Evolutionary conservation across 2,888 invertebrate species (phyloP).

Genomic region (Xestoiulus laeticollis): DNA sequence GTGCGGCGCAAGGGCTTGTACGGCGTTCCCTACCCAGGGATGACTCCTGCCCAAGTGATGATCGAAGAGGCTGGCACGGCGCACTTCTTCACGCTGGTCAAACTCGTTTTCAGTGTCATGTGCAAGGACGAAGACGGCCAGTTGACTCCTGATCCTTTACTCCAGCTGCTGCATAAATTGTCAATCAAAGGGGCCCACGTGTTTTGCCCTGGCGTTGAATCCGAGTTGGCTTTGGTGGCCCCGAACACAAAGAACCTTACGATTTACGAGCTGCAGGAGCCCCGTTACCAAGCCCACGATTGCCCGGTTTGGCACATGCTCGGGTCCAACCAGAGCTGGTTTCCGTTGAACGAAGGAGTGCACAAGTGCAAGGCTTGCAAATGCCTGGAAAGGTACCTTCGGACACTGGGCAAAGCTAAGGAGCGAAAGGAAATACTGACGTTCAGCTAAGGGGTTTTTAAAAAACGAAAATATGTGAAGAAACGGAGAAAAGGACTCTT

Average conservation of each 20-base stretch:
- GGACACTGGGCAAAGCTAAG: not conserved
- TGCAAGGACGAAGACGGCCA: conserved; percentile 28
- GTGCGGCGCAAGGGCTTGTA: conserved; percentile 19
- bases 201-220: conserved; percentile 35
- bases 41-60: conserved; percentile 21
- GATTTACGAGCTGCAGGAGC: not conserved
- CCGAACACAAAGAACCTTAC: conserved; percentile 15
- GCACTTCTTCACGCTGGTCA: conserved; percentile 10
- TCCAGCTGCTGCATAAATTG: not conserved
- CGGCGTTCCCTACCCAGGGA: conserved; percentile 27
- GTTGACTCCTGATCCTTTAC: not conserved
- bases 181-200: conserved; percentile 35
- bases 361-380: conserved; percentile 44
- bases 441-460: not conserved
- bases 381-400: conserved; percentile 6
- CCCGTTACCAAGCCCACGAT: conserved; percentile 23
- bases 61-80: not conserved
- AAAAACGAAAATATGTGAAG: not conserved
- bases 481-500: not conserved
- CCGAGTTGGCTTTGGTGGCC: not conserved
- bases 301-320: conserved; percentile 46
- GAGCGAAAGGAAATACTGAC: conserved; percentile 9
- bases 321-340: conserved; percentile 29
- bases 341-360: conserved; percentile 29
- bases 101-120: not conserved